Base-by-base conservation (phyloP, 92 coral and sea anemone species). In the Umimayanthus chanpuru region DNA sequence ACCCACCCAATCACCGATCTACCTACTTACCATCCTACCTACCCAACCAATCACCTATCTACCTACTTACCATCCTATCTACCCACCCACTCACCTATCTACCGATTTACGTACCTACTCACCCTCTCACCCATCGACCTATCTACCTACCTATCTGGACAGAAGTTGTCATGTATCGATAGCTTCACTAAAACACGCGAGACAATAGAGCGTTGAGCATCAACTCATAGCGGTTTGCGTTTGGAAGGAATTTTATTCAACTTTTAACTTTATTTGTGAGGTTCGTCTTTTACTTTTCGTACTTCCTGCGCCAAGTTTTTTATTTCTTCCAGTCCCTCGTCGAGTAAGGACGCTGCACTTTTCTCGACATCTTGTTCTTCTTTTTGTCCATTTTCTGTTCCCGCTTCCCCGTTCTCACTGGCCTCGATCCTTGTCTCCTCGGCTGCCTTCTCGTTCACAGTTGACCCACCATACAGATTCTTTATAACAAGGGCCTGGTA, bases 401-500 rank as follows among this genome's bases (percentile, higher is more conserved):
- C n/a, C 41, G 58, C 26, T 15, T 83, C 87, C 16, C 78, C 87
- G 41, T 83, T 70, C 58, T 82, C 77, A 66, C 71, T 72, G 23
- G 61, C 43, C 73, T 81, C 85, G 71, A 36, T 81, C 47, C 28
- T 25, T 16, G 82, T 81, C 66, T 81, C 93, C 44, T 88, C 90
- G 79, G 89, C 85, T 58, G 85, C 38, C 66, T 93, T 78, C 91
- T 88, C 95, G 82, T 80, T 90, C 85, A 18, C 84, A 10, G 85
- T 73, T 64, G 93, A 90, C 85, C 88, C 92, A 49, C 95, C 93
- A 58, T 98, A 93, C 73, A 97, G 86, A 73, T 90, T 94, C 88
- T 90, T 95, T 26, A 97, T 95, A 66, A 97, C 99, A 73, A 97
- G 96, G 58, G 90, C 86, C 96, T 95, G 94, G 93, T 95, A 97